Conservation (phyloP, 2,888 invertebrate genomes). For the Netelia virgata region DNA sequence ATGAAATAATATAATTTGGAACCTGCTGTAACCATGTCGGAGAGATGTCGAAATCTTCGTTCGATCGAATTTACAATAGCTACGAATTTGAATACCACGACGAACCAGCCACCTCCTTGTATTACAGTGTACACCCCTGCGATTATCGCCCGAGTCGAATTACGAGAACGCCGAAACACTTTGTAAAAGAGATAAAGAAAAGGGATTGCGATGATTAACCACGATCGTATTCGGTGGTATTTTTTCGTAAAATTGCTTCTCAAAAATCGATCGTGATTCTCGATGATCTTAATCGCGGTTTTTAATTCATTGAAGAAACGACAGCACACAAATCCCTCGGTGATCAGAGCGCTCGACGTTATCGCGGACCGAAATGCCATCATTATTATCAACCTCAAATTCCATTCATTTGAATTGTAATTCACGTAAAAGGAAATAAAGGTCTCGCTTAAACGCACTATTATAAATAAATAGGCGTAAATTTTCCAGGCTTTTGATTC, state of each 20-base stretch:
- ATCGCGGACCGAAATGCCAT: neutral
- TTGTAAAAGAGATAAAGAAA: neutral
- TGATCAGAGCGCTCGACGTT: neutral
- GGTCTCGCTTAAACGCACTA: neutral
- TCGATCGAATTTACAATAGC: neutral
- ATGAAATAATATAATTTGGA: too few relatives aligned
- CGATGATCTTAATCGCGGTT: neutral
- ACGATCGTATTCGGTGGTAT: neutral
- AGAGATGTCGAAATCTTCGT: constrained; percentile 30
- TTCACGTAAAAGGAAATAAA: neutral
- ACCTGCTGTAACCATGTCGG: constrained; percentile 3
- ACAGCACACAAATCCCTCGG: neutral
- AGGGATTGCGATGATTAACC: neutral
- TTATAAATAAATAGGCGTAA: neutral
- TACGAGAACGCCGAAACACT: neutral
- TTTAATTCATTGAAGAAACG: neutral
- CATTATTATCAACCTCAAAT: neutral
- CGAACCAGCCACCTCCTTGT: neutral
- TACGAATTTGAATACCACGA: constrained; percentile 1
- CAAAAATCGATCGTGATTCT: constrained; percentile 12
- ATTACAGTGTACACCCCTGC: neutral
- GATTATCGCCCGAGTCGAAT: neutral
- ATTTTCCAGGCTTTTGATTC: neutral
- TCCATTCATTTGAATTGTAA: neutral
- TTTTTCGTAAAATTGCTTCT: constrained; percentile 1